Conservation (phyloP, 2,113 vertebrate species). For the Varanus salvator region DNA sequence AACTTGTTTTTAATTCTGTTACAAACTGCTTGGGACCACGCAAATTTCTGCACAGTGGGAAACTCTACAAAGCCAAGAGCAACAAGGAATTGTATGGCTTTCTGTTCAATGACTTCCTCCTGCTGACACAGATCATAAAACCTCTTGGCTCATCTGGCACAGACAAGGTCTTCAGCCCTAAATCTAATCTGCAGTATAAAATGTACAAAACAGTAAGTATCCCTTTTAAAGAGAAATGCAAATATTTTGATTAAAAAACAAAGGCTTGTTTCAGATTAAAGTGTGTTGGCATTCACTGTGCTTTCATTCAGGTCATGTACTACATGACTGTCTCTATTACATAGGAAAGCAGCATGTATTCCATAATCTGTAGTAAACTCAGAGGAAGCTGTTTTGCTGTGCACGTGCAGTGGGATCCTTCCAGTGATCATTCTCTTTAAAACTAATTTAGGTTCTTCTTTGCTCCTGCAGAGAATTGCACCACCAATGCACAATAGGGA, state of each 20-base stretch:
- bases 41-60: conserved; percentile 98
- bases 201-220: conserved; percentile 98
- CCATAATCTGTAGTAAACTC: background rate
- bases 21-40: conserved; percentile 98
- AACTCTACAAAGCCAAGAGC: conserved; percentile 98
- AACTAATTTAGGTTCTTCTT: too few relatives aligned
- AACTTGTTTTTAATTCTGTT: conserved; percentile 99
- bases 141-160: conserved; percentile 91
- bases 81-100: conserved; percentile 98
- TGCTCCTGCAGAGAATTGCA: background rate
- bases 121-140: conserved; percentile 96
- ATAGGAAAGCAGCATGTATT: background rate
- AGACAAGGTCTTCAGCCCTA: conserved; percentile 97
- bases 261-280: fast-evolving
- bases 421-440: background rate
- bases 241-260: background rate
- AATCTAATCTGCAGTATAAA: conserved; percentile 97
- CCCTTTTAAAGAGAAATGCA: fast-evolving
- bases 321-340: background rate
- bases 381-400: background rate
- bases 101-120: conserved; percentile 99
- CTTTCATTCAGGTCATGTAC: background rate
- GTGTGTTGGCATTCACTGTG: background rate
- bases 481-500: background rate
- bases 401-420: background rate